Percentiles rank a stretch among this genome's conserved stretches.
Evolutionary conservation across 2,113 vertebrate species (phyloP).

Genomic region (Aegypius monachus): DNA sequence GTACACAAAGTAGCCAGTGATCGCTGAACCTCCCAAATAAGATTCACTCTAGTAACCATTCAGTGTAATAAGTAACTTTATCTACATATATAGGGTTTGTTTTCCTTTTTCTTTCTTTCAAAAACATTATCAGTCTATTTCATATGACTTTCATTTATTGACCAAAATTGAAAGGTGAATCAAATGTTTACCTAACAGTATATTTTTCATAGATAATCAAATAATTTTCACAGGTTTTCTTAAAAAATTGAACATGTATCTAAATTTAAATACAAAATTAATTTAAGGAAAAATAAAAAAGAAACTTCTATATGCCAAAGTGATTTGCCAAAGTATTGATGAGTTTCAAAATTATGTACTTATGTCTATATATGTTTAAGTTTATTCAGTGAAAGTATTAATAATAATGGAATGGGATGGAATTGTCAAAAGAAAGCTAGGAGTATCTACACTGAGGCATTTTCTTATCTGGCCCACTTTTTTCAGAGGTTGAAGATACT

Average conservation of each 20-base stretch:
- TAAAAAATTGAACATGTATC: background rate
- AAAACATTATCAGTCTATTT: background rate
- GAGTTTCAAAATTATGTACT: background rate
- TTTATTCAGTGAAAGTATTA: background rate
- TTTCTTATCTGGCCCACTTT: background rate
- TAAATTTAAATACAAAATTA: background rate
- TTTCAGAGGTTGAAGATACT: background rate
- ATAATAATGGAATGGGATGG: background rate
- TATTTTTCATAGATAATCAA: background rate
- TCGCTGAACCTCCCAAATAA: background rate
- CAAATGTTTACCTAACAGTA: background rate
- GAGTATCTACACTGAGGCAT: background rate
- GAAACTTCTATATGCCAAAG: accelerated
- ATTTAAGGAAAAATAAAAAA: background rate
- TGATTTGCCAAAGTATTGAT: background rate
- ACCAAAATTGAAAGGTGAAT: background rate
- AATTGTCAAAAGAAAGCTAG: background rate
- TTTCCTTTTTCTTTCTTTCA: background rate
- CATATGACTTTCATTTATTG: background rate
- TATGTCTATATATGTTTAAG: background rate
- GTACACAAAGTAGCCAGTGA: background rate
- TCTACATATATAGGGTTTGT: background rate
- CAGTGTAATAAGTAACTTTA: background rate
- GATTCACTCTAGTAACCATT: background rate
- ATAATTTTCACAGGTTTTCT: background rate